Evolutionary conservation across 1,140 invertebrate genomes (phyloP).

Genomic region (Brachionus plicatilis): DNA sequence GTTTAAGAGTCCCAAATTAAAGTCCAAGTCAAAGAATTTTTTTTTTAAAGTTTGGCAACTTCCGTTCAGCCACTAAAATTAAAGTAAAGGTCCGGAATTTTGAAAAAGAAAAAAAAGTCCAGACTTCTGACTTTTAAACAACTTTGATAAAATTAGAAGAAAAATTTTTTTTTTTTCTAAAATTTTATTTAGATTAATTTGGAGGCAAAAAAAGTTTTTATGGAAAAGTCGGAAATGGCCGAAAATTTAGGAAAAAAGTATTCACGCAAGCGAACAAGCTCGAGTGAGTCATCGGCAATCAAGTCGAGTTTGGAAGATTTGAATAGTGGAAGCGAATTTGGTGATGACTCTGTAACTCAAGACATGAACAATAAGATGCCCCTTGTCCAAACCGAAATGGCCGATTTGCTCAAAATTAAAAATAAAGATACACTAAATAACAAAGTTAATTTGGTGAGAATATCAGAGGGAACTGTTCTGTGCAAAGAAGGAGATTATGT

Average conservation of each 20-base stretch:
- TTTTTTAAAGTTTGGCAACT: too few species aligned
- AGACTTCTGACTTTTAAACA: too few species aligned
- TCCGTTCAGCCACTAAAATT: too few species aligned
- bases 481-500: slow-evolving; percentile 33
- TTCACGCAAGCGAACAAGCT: neutral
- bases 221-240: neutral
- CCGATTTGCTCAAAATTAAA: slow-evolving; percentile 14
- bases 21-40: too few species aligned
- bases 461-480: slow-evolving; percentile 29
- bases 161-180: neutral
- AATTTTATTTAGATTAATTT: neutral
- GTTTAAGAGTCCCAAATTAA: too few species aligned
- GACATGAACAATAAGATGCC: slow-evolving; percentile 12
- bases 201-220: neutral
- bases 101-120: too few species aligned
- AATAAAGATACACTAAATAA: slow-evolving; percentile 1
- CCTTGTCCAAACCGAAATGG: neutral
- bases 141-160: neutral
- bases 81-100: too few species aligned
- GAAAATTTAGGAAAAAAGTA: neutral
- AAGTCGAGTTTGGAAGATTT: neutral
- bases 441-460: neutral
- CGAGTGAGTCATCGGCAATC: neutral
- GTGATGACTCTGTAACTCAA: neutral
- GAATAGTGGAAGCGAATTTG: slow-evolving; percentile 37